phyloP scores from a whole-genome alignment of 30 jellyfish, hydroid and myxozoan genomes.

The Catostylus mosaicus region DNA sequence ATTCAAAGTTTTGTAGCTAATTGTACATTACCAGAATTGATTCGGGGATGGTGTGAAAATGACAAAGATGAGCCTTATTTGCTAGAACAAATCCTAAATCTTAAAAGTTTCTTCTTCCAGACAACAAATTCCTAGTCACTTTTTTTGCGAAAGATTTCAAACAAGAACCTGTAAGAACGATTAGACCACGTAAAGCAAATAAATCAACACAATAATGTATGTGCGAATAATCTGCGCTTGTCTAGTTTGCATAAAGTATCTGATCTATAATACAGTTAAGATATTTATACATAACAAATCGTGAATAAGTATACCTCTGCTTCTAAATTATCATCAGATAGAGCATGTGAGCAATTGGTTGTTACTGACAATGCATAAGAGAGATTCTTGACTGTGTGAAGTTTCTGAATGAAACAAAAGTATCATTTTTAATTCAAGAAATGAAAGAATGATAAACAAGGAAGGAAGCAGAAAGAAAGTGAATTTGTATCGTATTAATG shows the following conservation, averaged over 20 bases:
- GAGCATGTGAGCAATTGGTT: slow-evolving; percentile 5
- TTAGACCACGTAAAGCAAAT: not conserved
- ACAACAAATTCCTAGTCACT: not conserved
- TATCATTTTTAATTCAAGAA: not conserved
- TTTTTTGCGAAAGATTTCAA: not conserved
- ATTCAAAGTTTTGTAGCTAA: no score
- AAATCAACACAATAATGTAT: no score
- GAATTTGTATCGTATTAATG: no score
- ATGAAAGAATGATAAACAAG: not conserved
- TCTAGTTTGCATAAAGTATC: no score
- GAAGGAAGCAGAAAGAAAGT: not conserved
- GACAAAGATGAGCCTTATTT: no score
- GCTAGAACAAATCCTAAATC: no score
- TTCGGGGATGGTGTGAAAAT: no score
- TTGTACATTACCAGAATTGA: no score
- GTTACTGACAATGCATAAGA: slow-evolving; percentile 10
- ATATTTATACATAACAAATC: no score
- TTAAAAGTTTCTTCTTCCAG: no score
- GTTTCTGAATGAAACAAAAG: slow-evolving; percentile 13
- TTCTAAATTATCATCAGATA: slow-evolving; percentile 37
- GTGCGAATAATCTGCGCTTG: no score
- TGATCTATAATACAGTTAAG: no score
- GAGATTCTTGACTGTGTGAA: slow-evolving; percentile 51
- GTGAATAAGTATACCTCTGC: slow-evolving; percentile 10
- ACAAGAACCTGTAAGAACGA: not conserved